These are phyloP conservation scores for Eilema sororculum DNA, from an alignment of 2,888 invertebrate species.

Conservation along the genomic window DNA sequence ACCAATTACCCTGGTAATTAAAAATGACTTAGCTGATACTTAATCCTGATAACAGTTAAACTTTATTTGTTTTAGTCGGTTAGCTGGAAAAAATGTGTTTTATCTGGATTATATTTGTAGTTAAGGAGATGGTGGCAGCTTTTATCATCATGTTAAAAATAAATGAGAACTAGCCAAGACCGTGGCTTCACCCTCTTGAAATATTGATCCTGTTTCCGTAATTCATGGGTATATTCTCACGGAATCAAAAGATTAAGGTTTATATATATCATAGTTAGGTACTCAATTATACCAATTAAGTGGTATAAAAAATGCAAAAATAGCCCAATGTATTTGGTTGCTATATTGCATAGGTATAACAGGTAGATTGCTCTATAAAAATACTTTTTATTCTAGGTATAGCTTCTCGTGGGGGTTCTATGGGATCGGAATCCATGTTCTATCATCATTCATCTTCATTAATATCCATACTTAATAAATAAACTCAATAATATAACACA, in stretches of 20 bases:
- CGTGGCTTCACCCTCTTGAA: neutral
- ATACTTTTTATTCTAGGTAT: neutral
- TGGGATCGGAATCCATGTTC: neutral
- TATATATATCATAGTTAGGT: neutral
- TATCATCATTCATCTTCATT: too few species aligned
- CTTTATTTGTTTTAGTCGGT: conserved; percentile 55
- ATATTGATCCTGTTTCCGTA: neutral
- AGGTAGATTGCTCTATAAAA: neutral
- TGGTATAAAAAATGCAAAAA: too few species aligned
- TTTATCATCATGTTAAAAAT: neutral
- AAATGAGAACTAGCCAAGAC: neutral
- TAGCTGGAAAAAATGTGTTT: conserved; percentile 50
- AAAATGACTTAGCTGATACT: conserved; percentile 74
- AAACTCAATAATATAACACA: too few species aligned
- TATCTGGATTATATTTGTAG: conserved; percentile 68
- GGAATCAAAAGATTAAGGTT: too few species aligned
- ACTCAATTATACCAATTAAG: too few species aligned
- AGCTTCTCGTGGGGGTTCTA: neutral
- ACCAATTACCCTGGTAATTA: conserved; percentile 68
- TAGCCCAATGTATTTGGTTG: too few species aligned
- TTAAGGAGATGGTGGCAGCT: conserved; percentile 48
- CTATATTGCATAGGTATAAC: neutral
- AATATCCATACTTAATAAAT: too few species aligned
- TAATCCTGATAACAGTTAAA: conserved; percentile 59
- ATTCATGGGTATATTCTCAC: neutral